These are phyloP conservation scores for Lophochroa leadbeateri DNA, from an alignment of 2,113 vertebrate genomes.

Conservation along the genomic window DNA sequence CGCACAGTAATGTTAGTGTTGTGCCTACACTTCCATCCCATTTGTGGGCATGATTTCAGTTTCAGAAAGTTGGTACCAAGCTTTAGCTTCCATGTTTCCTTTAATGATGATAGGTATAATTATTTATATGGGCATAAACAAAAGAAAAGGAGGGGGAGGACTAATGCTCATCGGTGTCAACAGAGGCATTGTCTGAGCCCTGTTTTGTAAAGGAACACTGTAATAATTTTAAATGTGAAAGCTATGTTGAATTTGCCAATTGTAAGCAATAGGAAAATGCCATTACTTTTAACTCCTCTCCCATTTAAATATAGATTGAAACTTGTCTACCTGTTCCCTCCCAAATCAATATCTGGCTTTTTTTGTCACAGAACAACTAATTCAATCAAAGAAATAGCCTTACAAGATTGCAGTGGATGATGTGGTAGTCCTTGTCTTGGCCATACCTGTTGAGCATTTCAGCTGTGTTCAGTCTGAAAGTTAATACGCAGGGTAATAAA, in stretches of 20 bases:
- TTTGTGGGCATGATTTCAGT: neutral
- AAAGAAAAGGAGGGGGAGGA: neutral
- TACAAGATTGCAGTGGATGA: neutral
- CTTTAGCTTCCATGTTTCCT: neutral
- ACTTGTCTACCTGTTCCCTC: neutral
- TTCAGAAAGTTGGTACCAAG: neutral
- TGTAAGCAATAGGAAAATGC: neutral
- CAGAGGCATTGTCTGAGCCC: neutral
- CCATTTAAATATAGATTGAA: neutral
- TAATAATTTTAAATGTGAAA: neutral
- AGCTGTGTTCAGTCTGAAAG: neutral
- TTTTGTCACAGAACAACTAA: neutral
- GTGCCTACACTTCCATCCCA: neutral
- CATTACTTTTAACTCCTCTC: neutral
- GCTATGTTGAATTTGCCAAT: neutral
- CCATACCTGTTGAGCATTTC: neutral
- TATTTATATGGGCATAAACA: neutral
- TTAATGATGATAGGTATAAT: neutral
- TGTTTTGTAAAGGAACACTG: neutral
- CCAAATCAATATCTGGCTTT: neutral
- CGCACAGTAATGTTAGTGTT: neutral
- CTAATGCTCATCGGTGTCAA: neutral
- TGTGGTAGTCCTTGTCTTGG: neutral
- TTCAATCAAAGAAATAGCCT: neutral
- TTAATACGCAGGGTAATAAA: neutral